phyloP scores from a whole-genome alignment of 2,888 invertebrate genomes.

The Alsophila aescularia region DNA sequence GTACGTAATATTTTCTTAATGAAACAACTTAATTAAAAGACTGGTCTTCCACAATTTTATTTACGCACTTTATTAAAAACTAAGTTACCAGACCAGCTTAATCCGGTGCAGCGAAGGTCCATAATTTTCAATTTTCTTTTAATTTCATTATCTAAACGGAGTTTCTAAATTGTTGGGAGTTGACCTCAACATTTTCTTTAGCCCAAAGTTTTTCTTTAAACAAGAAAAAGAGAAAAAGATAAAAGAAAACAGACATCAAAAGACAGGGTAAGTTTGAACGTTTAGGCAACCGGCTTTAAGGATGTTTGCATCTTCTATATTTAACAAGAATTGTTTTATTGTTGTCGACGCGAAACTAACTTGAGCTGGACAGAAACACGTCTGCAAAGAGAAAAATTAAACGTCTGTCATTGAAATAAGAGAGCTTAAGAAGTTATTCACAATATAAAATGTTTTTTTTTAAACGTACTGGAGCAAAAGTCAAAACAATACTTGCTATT shows the following conservation, averaged over 20 bases:
- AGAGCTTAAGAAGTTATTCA: too few species aligned
- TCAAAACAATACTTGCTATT: too few species aligned
- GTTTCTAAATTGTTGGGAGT: slow-evolving; percentile 24
- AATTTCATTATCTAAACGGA: slow-evolving; percentile 26
- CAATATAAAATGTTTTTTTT: too few species aligned
- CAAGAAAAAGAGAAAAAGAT: neutral
- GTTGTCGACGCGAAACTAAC: too few species aligned
- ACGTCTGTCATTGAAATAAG: too few species aligned
- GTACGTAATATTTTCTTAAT: slow-evolving; percentile 36
- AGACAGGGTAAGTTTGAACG: neutral
- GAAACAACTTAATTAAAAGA: slow-evolving; percentile 36
- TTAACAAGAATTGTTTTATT: too few species aligned
- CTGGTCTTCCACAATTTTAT: slow-evolving; percentile 29
- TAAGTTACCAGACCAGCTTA: slow-evolving; percentile 16
- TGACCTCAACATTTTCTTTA: slow-evolving; percentile 19
- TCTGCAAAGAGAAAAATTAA: too few species aligned
- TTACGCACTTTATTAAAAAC: slow-evolving; percentile 29
- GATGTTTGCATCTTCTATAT: neutral
- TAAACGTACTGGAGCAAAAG: too few species aligned
- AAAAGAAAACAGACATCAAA: neutral
- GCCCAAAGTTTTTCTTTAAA: slow-evolving; percentile 6
- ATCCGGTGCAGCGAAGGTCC: slow-evolving; percentile 23
- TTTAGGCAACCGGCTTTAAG: neutral
- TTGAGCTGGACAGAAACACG: too few species aligned
- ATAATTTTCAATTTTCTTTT: slow-evolving; percentile 29